A percentile compares a stretch with the other conserved stretches of the same genome.
Evolutionary conservation across 2,113 vertebrate genomes (phyloP).

Genomic region (Hassar affinis): DNA sequence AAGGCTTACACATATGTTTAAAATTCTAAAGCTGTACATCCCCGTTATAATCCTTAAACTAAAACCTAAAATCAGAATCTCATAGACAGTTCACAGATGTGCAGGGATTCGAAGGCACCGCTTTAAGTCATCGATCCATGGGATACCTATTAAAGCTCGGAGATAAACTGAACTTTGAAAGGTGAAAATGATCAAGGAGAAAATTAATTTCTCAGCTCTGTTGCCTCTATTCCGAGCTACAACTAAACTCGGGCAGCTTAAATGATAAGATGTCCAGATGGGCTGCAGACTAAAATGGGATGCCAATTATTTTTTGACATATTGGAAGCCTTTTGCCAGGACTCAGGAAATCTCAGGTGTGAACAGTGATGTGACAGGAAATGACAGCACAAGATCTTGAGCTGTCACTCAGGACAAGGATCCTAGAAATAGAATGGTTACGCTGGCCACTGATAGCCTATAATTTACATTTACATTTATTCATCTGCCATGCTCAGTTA

Average conservation of each 20-base stretch:
- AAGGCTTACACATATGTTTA: neutral
- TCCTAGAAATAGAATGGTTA: neutral
- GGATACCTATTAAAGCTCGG: neutral
- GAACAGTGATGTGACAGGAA: conserved; percentile 17
- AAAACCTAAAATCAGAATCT: neutral
- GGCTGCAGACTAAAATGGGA: conserved; percentile 5
- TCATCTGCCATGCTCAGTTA: neutral
- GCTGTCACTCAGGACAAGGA: conserved; percentile 17
- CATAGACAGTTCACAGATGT: neutral
- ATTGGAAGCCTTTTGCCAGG: conserved; percentile 12
- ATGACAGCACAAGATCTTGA: conserved; percentile 16
- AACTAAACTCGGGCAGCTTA: neutral
- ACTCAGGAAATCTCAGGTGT: conserved; percentile 14
- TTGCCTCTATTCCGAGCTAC: neutral
- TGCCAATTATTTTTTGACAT: conserved; percentile 33
- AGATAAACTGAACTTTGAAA: neutral
- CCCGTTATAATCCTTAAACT: conserved; percentile 1
- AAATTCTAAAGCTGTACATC: conserved; percentile 21
- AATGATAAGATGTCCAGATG: conserved; percentile 15
- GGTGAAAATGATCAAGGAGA: neutral
- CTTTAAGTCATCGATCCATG: neutral
- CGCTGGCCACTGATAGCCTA: neutral
- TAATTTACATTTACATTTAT: conserved; percentile 11
- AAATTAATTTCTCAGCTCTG: neutral
- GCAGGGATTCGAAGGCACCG: neutral